These are phyloP conservation scores for Myopa testacea DNA, from an alignment of 2,888 invertebrate species.

Conservation along the genomic window DNA sequence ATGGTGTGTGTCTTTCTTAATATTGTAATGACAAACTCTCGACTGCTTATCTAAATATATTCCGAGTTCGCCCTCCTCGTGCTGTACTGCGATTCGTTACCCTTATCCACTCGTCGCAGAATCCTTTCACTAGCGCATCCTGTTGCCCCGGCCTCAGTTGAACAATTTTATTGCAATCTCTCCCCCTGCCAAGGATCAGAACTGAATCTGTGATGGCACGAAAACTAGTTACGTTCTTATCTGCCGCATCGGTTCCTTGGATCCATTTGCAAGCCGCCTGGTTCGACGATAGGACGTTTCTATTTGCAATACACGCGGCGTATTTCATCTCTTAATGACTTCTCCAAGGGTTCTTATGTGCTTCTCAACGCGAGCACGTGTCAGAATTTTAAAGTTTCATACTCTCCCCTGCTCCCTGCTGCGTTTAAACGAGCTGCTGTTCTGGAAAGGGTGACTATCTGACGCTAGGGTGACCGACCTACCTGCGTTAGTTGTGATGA, in stretches of 20 bases:
- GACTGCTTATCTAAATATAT: slow-evolving; percentile 38
- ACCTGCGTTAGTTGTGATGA: slow-evolving; percentile 82
- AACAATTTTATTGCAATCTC: background rate
- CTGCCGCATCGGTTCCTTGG: slow-evolving; percentile 26
- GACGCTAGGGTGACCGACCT: slow-evolving; percentile 57
- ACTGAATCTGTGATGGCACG: slow-evolving; percentile 19
- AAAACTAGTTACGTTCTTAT: slow-evolving; percentile 37
- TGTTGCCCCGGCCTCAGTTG: no score
- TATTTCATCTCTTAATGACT: slow-evolving; percentile 22
- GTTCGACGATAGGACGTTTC: background rate
- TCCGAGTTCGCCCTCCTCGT: slow-evolving; percentile 9
- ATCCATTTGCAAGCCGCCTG: background rate
- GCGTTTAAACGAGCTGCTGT: no score
- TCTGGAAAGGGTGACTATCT: background rate
- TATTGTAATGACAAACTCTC: slow-evolving; percentile 24
- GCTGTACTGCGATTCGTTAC: background rate
- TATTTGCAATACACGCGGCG: slow-evolving; percentile 2
- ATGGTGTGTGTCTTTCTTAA: slow-evolving; percentile 6
- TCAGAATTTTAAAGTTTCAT: slow-evolving; percentile 16
- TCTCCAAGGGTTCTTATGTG: background rate
- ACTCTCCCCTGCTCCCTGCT: background rate
- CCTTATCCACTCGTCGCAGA: background rate
- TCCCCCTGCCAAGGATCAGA: background rate
- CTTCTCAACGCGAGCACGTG: slow-evolving; percentile 12
- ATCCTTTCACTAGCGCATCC: background rate